These are phyloP conservation scores for Trogon surrucura DNA, from an alignment of 2,113 vertebrate species.

Conservation along the genomic window DNA sequence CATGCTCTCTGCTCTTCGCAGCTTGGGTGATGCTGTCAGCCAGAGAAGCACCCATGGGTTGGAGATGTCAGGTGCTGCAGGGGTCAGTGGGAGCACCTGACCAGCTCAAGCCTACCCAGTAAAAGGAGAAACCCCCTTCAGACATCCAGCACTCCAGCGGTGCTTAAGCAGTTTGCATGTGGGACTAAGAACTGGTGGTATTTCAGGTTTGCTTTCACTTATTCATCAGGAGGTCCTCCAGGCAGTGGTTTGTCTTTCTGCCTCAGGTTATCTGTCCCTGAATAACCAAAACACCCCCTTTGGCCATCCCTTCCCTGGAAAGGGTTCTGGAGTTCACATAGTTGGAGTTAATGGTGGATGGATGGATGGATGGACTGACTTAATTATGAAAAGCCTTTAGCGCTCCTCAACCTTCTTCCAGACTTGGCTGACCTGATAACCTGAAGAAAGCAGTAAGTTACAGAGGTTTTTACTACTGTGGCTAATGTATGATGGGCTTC, in stretches of 20 bases:
- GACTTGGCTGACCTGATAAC: neutral
- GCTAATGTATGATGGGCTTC: neutral
- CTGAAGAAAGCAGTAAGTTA: neutral
- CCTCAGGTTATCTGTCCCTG: neutral
- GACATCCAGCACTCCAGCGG: neutral
- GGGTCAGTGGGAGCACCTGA: neutral
- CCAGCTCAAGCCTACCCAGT: neutral
- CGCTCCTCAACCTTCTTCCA: neutral
- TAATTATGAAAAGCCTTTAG: neutral
- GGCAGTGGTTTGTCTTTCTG: neutral
- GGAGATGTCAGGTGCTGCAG: neutral
- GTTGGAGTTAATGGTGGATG: neutral
- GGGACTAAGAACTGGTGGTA: rapidly evolving
- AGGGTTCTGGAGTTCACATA: neutral
- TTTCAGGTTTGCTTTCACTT: neutral
- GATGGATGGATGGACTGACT: neutral
- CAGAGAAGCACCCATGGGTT: neutral
- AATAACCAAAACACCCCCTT: neutral
- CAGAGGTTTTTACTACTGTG: neutral
- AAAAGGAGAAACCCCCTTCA: neutral
- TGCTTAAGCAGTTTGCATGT: neutral
- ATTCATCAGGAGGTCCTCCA: neutral
- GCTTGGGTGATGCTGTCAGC: neutral
- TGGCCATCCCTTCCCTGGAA: neutral
- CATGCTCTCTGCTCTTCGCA: rapidly evolving